A percentile compares a stretch with the other conserved stretches of the same genome.
These are phyloP conservation scores for Stenchaetothrips biformis DNA, from an alignment of 2,888 invertebrate species.

Conservation along the genomic window DNA sequence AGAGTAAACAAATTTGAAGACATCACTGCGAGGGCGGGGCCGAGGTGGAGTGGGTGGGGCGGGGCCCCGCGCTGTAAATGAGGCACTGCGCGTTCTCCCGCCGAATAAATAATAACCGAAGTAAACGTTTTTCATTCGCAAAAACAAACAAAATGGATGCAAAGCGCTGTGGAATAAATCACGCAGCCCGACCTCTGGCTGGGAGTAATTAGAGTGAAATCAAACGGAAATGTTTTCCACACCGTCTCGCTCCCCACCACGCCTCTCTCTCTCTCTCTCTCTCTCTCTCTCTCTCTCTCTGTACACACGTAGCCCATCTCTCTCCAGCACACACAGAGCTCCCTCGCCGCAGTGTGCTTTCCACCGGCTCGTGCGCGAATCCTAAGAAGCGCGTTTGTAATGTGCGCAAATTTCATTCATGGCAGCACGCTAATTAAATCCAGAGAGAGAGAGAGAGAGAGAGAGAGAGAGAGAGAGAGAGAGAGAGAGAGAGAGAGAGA, in stretches of 20 bases:
- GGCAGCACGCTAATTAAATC: not conserved
- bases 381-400: not conserved
- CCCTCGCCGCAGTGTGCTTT: no score
- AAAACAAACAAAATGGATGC: slow-evolving; percentile 23
- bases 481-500: not conserved
- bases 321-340: not conserved
- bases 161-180: slow-evolving; percentile 15
- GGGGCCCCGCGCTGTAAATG: not conserved
- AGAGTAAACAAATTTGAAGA: slow-evolving; percentile 24
- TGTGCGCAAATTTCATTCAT: slow-evolving; percentile 5
- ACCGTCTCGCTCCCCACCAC: not conserved
- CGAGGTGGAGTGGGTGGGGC: not conserved
- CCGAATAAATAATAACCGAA: slow-evolving; percentile 19
- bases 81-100: not conserved
- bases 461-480: not conserved
- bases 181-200: not conserved
- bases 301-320: no score
- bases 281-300: not conserved
- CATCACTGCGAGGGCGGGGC: not conserved
- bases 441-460: not conserved
- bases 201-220: slow-evolving; percentile 10
- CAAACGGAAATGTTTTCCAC: slow-evolving; percentile 23
- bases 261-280: not conserved
- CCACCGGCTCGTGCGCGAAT: not conserved
- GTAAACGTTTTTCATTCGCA: slow-evolving; percentile 18